A percentile compares a stretch with the other conserved stretches of the same genome.
Evolutionary conservation across 2,113 vertebrate species (phyloP).

Genomic region (Campylomormyrus tamandua): DNA sequence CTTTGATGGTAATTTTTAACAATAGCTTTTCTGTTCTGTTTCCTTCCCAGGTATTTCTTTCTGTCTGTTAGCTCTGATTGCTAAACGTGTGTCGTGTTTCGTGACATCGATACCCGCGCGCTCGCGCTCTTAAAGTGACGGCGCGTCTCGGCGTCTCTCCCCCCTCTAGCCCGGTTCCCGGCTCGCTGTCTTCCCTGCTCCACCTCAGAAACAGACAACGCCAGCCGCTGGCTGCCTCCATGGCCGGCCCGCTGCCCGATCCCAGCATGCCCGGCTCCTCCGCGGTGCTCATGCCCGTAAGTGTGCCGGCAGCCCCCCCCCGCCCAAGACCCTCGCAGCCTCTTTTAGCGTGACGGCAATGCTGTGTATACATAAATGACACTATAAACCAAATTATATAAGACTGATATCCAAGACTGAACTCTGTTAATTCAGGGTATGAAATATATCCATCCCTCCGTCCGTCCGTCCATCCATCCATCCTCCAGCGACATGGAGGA

Average conservation of each 20-base stretch:
- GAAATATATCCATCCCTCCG: background rate
- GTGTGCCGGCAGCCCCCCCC: constrained; percentile 34
- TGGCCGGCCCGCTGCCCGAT: constrained; percentile 88
- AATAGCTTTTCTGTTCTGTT: background rate
- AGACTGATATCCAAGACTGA: background rate
- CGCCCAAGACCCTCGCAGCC: background rate
- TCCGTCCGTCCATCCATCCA: background rate
- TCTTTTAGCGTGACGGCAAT: background rate
- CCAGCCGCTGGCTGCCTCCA: constrained; percentile 87
- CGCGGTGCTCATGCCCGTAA: constrained; percentile 84
- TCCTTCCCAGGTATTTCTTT: background rate
- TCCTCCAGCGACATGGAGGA: background rate
- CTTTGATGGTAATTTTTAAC: background rate
- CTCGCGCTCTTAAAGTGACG: background rate
- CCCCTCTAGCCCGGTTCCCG: constrained; percentile 75
- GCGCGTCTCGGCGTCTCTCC: background rate
- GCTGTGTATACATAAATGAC: background rate
- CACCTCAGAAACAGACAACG: constrained; percentile 88
- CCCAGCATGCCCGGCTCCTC: constrained; percentile 88
- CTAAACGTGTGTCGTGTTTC: background rate
- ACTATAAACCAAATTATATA: background rate
- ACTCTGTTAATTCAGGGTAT: background rate
- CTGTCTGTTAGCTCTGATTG: constrained; percentile 1
- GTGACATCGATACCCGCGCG: background rate
- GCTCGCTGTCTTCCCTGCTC: constrained; percentile 82